These are phyloP conservation scores for Falco peregrinus DNA, from an alignment of 2,797 vertebrate genomes.

Conservation along the genomic window DNA sequence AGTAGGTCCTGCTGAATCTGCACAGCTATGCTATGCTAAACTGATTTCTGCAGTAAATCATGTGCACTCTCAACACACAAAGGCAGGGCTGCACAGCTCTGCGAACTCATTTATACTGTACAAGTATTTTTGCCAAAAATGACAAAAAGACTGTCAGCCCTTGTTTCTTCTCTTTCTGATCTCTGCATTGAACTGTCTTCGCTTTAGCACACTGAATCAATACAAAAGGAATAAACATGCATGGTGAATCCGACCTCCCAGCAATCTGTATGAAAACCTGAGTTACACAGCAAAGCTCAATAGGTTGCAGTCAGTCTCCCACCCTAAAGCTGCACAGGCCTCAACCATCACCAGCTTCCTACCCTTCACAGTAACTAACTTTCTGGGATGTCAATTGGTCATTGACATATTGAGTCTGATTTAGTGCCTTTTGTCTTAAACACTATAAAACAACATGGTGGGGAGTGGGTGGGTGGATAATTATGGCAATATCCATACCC, in stretches of 20 bases:
- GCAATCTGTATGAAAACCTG: not conserved
- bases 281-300: not conserved
- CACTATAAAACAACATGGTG: not conserved
- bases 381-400: not conserved
- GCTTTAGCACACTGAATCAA: not conserved
- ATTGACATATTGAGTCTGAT: not conserved
- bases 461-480: fast-evolving
- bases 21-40: not conserved
- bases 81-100: not conserved
- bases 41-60: constrained; percentile 44
- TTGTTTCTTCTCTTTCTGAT: not conserved
- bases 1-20: not conserved
- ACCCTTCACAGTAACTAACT: not conserved
- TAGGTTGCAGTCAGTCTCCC: not conserved
- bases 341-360: not conserved
- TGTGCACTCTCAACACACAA: constrained; percentile 5
- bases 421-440: not conserved
- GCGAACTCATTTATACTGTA: not conserved
- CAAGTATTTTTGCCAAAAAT: constrained; percentile 16
- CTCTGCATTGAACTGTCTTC: not conserved
- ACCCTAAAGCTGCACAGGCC: not conserved
- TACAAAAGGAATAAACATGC: not conserved
- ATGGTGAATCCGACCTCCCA: not conserved
- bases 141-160: not conserved
- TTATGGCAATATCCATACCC: not conserved